Base-by-base conservation (phyloP, 2,113 vertebrate genomes). In the Macroglossus sobrinus region DNA sequence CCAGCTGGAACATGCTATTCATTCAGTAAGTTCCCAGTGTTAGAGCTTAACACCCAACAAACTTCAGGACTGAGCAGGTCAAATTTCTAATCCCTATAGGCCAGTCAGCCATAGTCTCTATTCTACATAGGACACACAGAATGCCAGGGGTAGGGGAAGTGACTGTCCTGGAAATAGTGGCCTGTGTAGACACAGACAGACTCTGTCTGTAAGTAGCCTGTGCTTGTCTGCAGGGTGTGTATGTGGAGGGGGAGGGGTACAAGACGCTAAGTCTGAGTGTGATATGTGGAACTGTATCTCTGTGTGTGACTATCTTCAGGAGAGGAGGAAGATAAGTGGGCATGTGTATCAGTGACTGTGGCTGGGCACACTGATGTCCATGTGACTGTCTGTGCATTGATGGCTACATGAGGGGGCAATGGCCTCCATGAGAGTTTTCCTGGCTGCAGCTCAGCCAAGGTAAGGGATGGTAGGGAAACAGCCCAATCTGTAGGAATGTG, bases 311-410 rank as follows among this genome's bases (percentile, higher is more conserved):
- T 75, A 21, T 93, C 50, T 79, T 33, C 61, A 12, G 61, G 55
- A 66, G 26, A 95, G 7, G 28, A 89, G 11, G 26, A 68, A 33
- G 26, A 7, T 55, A 38, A 22, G 22, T 22, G 4, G 68, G 3
- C 4, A 0, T 40, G 61, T 55, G 16, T 47, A 0, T 40, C 13
- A 43, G 61, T 66, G 74, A 68, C 40, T 5, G 3, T 66, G 33
- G 9, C n/a, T 64, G 6, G 35, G 14, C 30, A 38, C 3, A 19
- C 1, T 5, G 50, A 40, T n/a, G 11, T 75, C 57, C n/a, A 8
- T 1, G 1, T 13, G 45, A 57, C 22, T 43, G 2, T n/a, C 10
- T 1, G 13, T 43, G n/a, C 7, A 0, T 33, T 28, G 43, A 4
- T 10, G 45, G 55, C 33, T 8, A 16, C 4, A 1, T 50, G 50